Evolutionary conservation across 2,888 invertebrate genomes (phyloP), one percentile per base, ranked within the genome.

Genomic region (Dermolepida albohirtum): DNA sequence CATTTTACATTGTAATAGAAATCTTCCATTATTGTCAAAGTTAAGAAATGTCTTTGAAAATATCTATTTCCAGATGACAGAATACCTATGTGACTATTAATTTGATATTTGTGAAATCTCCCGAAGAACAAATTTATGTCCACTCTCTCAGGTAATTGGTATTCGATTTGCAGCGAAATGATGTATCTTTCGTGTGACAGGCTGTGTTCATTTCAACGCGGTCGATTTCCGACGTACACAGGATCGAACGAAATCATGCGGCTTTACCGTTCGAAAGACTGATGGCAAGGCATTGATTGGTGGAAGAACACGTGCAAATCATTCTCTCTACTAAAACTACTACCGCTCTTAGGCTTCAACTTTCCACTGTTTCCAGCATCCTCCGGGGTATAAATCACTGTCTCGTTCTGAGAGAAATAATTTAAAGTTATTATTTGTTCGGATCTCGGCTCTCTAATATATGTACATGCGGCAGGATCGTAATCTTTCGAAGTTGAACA

Each of bases 221-320:
- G 44, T 47, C 43, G 22, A 22, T 29, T 62, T 44, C 47, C 17
- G 27, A 27, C 29, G 29, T 22, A 43, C 22, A 52, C 50, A 22
- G 39, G 34, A 39, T 39, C 14, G 34, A 6, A 11, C 39, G 12
- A 52, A 39, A 52, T 52, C 52, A 34, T 52, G 52, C n/a, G 39
- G 52, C 34, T 34, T 52, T 34, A 14, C 39, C 52, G 14, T 34
- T 52, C 29, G 39, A 2, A 14, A 52, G 29, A 52, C 14, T 52
- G 52, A 34, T 34, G 52, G 29, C 39, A 52, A 52, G 52, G 29
- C 52, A 52, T 52, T 52, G 52, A 52, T 52, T 52, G 52, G 52
- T 41, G n/a, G 41, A 44, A 27, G 22, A 11, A 17, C n/a, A 55
- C n/a, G 11, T 43, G 49, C 47, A 47, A 47, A 47, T 49, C 49